Base-by-base conservation (phyloP, 2,797 vertebrate species). In the Muscicapa comitata region DNA sequence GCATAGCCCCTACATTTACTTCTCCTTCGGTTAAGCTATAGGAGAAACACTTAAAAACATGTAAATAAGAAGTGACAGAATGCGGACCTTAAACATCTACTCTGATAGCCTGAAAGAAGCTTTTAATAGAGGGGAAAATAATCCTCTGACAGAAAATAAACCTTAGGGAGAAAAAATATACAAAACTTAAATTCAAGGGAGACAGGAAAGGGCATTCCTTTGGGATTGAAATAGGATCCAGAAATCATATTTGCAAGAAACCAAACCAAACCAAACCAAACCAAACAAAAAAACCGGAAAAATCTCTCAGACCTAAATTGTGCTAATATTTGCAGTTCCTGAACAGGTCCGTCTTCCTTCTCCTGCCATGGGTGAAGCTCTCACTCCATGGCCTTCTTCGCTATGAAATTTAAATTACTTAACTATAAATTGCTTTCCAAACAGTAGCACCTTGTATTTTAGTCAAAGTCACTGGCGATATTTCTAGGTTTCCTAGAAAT, bases 401-500 rank as follows among this genome's bases (percentile, higher is more conserved):
- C 75, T 81, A 76, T 59, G 50, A 88, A 95, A 93, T 96, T 86
- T 71, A 95, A 96, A 95, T 93, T 83, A 74, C 87, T 94, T 91
- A 90, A 90, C 85, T 84, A 92, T 65, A 94, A 94, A 95, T 94
- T 83, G 87, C 72, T 94, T 95, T 92, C 86, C 65, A 83, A 96
- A 86, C 42, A 78, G 35, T 51, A 35, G 87, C 88, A 93, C 29
- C 63, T 84, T 93, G 79, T 89, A 68, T 89, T 95, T 89, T 37
- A 87, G 88, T 78, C 92, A 45, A 81, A 96, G 94, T 91, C 90
- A 75, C n/a, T 62, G 72, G 37, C 42, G 72, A 86, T 93, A 70
- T 66, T 65, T 88, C 90, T 93, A 59, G 50, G 59, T 79, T 94
- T 95, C 86, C 82, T 93, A 87, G 80, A 94, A 96, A 95, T 73